phyloP scores from a whole-genome alignment of 2,888 invertebrate species.

The Polylopha cassiicola region DNA sequence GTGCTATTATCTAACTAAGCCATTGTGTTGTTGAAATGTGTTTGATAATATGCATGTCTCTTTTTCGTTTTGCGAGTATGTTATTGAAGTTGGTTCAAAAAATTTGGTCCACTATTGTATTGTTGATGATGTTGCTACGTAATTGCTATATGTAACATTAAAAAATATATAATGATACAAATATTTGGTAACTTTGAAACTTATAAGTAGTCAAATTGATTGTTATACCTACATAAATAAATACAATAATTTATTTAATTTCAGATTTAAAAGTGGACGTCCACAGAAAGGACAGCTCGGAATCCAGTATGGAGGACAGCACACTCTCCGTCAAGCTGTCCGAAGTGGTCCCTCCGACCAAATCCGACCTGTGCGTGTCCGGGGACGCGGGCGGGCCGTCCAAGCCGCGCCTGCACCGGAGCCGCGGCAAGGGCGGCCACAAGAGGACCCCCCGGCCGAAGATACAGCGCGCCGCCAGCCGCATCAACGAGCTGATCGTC shows the following conservation, averaged over 20 bases:
- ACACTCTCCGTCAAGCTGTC: conserved; percentile 67
- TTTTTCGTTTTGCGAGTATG: too few relatives aligned
- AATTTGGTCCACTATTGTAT: neutral
- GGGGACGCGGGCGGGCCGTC: conserved; percentile 50
- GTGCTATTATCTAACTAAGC: too few relatives aligned
- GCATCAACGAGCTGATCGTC: conserved; percentile 61
- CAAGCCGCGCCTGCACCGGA: conserved; percentile 51
- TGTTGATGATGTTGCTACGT: neutral
- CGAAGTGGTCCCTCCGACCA: conserved; percentile 52
- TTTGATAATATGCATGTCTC: too few relatives aligned
- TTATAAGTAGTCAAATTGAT: too few relatives aligned
- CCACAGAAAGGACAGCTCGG: conserved; percentile 93
- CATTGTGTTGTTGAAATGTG: too few relatives aligned
- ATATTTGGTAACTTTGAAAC: too few relatives aligned
- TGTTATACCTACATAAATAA: neutral
- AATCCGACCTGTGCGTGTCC: conserved; percentile 60
- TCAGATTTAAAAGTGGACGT: conserved; percentile 94
- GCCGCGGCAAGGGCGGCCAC: conserved; percentile 52
- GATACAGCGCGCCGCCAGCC: conserved; percentile 46
- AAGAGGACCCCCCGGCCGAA: conserved; percentile 54
- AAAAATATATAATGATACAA: too few relatives aligned
- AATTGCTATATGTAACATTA: neutral
- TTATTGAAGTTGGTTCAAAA: neutral
- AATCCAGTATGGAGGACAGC: conserved; percentile 86
- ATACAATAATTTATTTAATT: conserved; percentile 30